Percentiles rank a stretch among this genome's conserved stretches.
Conservation (phyloP, 2,113 vertebrate genomes). For the Chunga burmeisteri region DNA sequence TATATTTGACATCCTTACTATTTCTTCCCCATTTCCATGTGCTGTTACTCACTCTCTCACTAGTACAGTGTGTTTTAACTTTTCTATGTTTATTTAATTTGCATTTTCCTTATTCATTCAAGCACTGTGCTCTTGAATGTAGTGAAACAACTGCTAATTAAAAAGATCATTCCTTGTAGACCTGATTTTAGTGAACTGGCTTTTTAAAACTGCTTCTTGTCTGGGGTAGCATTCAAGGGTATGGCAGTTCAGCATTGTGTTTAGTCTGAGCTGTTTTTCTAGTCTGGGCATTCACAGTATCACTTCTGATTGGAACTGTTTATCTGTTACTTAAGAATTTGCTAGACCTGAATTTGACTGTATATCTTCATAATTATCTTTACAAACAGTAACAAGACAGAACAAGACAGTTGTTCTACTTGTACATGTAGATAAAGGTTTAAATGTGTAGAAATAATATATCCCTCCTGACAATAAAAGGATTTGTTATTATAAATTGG, state of each 20-base stretch:
- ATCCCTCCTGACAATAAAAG: background rate
- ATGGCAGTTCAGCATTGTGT: background rate
- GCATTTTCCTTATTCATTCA: background rate
- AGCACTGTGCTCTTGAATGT: background rate
- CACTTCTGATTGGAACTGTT: background rate
- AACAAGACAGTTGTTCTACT: background rate
- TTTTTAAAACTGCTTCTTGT: background rate
- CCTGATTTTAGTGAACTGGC: background rate
- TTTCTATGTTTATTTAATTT: background rate
- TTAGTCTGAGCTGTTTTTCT: background rate
- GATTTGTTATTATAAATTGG: background rate
- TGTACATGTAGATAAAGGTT: background rate
- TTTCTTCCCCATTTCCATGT: background rate
- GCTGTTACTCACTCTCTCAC: background rate
- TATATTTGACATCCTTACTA: background rate
- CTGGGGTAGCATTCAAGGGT: background rate
- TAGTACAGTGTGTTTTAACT: background rate
- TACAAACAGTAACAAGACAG: background rate
- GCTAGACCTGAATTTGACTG: background rate
- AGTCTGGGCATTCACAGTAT: background rate
- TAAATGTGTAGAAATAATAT: background rate
- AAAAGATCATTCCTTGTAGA: background rate
- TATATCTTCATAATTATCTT: background rate
- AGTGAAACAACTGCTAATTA: background rate
- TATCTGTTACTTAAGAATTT: background rate